phyloP scores from a whole-genome alignment of 2,888 invertebrate species.

The Terebella lapidaria region DNA sequence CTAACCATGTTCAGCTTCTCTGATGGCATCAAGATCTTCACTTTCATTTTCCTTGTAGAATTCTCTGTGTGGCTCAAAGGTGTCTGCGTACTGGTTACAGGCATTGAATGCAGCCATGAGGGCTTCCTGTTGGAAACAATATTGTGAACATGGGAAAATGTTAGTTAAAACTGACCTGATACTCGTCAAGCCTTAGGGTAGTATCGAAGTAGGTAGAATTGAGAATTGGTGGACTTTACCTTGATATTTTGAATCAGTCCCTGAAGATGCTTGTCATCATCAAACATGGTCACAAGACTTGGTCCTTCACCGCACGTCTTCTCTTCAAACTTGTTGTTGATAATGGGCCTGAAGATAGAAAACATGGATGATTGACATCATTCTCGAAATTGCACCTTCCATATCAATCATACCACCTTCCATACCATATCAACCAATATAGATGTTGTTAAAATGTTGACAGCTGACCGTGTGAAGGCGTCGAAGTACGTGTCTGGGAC shows the following conservation, averaged over 20 bases:
- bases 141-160: neutral
- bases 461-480: slow-evolving; percentile 68
- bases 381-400: neutral
- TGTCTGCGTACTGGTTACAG: slow-evolving; percentile 63
- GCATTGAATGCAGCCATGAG: slow-evolving; percentile 63
- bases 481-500: slow-evolving; percentile 67
- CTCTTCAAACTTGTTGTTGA: slow-evolving; percentile 76
- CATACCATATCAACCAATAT: no score
- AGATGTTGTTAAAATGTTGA: no score
- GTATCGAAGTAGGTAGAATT: neutral
- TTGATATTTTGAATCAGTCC: slow-evolving; percentile 61
- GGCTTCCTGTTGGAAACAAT: slow-evolving; percentile 37
- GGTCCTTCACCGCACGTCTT: slow-evolving; percentile 72
- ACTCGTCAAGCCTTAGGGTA: neutral
- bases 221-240: slow-evolving; percentile 3
- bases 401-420: neutral
- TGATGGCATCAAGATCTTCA: slow-evolving; percentile 63
- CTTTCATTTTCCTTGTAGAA: slow-evolving; percentile 69
- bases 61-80: slow-evolving; percentile 64
- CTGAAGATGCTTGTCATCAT: slow-evolving; percentile 63
- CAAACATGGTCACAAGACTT: slow-evolving; percentile 66
- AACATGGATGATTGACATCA: no score
- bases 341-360: slow-evolving; percentile 69
- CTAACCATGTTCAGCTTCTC: slow-evolving; percentile 60
- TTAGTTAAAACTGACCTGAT: neutral